phyloP scores from a whole-genome alignment of 2,797 vertebrate species.

The Notolabrus celidotus region DNA sequence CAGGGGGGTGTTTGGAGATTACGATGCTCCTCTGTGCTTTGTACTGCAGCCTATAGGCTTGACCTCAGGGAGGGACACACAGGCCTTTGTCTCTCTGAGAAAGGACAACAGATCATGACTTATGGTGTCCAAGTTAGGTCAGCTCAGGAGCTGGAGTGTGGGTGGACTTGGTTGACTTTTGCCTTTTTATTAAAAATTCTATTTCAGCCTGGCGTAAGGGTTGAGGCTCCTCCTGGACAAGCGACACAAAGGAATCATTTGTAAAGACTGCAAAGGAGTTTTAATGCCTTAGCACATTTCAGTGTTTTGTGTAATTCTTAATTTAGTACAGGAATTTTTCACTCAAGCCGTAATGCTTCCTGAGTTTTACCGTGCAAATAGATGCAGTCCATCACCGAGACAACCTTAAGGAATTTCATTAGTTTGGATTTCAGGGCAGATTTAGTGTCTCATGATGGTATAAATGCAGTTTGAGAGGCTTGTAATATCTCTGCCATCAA shows the following conservation, averaged over 20 bases:
- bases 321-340: neutral
- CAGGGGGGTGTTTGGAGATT: conserved; percentile 45
- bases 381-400: conserved; percentile 25
- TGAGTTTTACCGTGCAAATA: neutral
- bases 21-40: conserved; percentile 59
- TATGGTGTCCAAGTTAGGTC: conserved; percentile 27
- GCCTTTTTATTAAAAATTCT: conserved; percentile 4
- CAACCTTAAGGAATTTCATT: conserved; percentile 48
- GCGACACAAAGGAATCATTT: neutral
- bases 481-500: neutral
- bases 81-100: conserved; percentile 47
- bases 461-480: conserved; percentile 13
- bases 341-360: conserved; percentile 15
- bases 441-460: conserved; percentile 7
- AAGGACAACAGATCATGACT: conserved; percentile 37
- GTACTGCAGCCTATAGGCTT: conserved; percentile 68
- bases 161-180: neutral
- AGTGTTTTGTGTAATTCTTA: conserved; percentile 1
- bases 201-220: neutral
- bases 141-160: neutral
- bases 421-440: conserved; percentile 23
- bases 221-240: conserved; percentile 1
- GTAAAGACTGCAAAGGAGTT: neutral
- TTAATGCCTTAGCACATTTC: neutral
- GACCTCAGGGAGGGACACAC: conserved; percentile 58